Conservation (phyloP, 2,888 invertebrate species). For the Drosophila mimica region DNA sequence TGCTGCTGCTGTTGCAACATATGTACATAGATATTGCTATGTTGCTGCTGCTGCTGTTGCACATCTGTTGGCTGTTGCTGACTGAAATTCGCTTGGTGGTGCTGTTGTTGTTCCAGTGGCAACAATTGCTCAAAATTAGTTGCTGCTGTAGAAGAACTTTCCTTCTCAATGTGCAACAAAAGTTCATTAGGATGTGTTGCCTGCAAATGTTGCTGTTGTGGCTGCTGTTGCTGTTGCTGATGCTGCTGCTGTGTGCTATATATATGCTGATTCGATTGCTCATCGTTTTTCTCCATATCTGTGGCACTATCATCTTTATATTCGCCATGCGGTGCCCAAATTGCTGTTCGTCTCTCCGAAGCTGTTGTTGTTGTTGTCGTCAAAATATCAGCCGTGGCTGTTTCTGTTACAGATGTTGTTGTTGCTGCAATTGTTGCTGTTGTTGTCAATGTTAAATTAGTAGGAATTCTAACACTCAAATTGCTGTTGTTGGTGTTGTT, state of each 20-base stretch:
- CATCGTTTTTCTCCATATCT: background rate
- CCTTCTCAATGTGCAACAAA: constrained; percentile 62
- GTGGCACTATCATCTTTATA: constrained; percentile 27
- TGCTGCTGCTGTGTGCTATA: constrained; percentile 29
- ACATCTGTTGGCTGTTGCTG: constrained; percentile 46
- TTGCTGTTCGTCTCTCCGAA: constrained; percentile 35
- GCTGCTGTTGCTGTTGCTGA: constrained; percentile 42
- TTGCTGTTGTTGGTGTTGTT: constrained; percentile 15
- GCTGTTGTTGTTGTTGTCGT: constrained; percentile 6
- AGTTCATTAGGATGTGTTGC: constrained; percentile 47
- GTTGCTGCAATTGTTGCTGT: constrained; percentile 38
- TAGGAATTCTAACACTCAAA: constrained; percentile 67
- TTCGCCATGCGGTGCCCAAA: constrained; percentile 66
- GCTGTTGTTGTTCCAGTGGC: constrained; percentile 49
- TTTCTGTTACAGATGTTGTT: constrained; percentile 18
- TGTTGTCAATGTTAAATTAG: constrained; percentile 54
- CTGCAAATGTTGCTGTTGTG: constrained; percentile 37
- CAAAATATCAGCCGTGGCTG: constrained; percentile 54
- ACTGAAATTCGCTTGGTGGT: constrained; percentile 31
- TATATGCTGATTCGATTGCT: constrained; percentile 19
- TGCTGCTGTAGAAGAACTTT: constrained; percentile 12
- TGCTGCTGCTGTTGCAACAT: constrained; percentile 57
- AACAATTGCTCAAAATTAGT: constrained; percentile 56
- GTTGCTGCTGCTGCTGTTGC: constrained; percentile 42
- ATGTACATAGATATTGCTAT: constrained; percentile 55